Base-by-base conservation (phyloP, 1,140 invertebrate species). In the Scaptomyza graminum region DNA sequence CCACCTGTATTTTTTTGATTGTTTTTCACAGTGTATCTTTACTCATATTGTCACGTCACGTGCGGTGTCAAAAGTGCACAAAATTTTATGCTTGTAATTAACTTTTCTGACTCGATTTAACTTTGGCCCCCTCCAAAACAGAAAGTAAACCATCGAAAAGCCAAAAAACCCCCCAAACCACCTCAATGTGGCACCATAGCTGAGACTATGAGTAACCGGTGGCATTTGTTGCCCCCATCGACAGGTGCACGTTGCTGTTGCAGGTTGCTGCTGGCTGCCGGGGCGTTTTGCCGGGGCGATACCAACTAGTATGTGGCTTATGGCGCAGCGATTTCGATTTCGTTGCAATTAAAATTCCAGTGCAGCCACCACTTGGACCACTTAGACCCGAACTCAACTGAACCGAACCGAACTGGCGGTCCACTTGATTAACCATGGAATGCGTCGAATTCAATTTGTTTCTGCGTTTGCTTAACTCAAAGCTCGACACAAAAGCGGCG, bases 291-390 rank as follows among this genome's bases (percentile, higher is more conserved):
- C 18, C 18, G 28, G 28, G 25, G 37, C 66, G 52, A 37, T 51
- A 41, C 37, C 37, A n/a, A 18, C 31, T 62, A 64, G 68, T 62
- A 66, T 76, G 68, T 64, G 62, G 56, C 76, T 59, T 52, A 63
- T 70, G 56, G 37, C 52, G 37, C 52, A 41, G 46, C 67, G 64
- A 73, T 82, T 82, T 87, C 83, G 67, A 57, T 88, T 77, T 75
- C 65, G 31, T 70, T 60, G 84, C 83, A 88, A 88, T 88, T 88
- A 79, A 88, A 88, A 88, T 88, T 88, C 83, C 84, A 76, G 62
- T 62, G 39, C 55, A 71, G 79, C 0, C 57, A 50, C 73, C 59
- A 65, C 54, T 61, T 37, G 16, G 16, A 8, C 44, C 44, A 46
- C 44, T 46, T 15, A 46, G 16, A 15, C 9, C 15, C 11, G 44